Evolutionary conservation across 2,797 vertebrate genomes (phyloP), one percentile per base, ranked within the genome.

Genomic region (Taenioides sp.): DNA sequence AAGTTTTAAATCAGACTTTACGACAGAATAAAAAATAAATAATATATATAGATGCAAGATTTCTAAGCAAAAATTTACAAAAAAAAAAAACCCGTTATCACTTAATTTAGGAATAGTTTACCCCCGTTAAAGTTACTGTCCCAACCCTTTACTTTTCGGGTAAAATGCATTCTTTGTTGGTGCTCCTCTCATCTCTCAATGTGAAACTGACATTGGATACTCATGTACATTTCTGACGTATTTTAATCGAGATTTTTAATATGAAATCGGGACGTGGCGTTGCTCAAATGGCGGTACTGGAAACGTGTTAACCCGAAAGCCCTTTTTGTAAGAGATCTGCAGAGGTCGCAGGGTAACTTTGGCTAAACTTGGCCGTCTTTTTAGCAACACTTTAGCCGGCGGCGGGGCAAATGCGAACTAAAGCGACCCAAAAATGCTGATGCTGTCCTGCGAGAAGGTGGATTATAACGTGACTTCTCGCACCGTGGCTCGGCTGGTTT

Each of bases 391-490:
- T 79, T 59, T 28, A 59, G 25, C 25, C 54, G 54, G n/a, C 22
- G 54, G n/a, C 55, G 22, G 80, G 79, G 64, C 84, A 75, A 77
- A 87, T 88, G 86, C 77, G 25, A 63, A 49, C 64, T 3, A 11
- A 20, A n/a, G 17, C 4, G 75, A 73, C 0, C 64, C 4, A 28
- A 90, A 34, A 75, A 93, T 94, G 93, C 87, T 94, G 85, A 94
- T 94, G 93, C 94, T 92, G 81, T 95, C 94, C 77, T 92, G 89
- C 70, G 93, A 94, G 55, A 95, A 94, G 89, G 89, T 89, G 88
- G 93, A 94, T 84, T 93, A 92, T 83, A 93, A 90, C 83, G 74
- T 92, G 37, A 77, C 91, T 18, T 73, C 92, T 43, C 91, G 91
- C 55, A 89, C 90, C 70, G 91, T 94, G 63, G 86, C 92, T 70